Evolutionary conservation across 1,140 invertebrate genomes (phyloP), one percentile per base, ranked within the genome.

Genomic region (Trachymyrmex septentrionalis): DNA sequence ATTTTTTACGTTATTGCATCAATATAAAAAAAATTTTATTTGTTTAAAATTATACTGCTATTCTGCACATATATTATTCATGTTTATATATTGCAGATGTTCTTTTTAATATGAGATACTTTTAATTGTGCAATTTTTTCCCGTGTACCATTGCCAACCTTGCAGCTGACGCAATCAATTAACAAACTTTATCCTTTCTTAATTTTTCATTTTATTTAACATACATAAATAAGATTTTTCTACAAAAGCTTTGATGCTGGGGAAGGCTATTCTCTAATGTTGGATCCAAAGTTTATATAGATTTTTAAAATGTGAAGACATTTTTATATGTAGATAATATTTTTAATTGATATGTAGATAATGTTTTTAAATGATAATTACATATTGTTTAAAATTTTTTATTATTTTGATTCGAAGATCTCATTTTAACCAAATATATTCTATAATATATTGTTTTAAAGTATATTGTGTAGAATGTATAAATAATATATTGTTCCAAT

Each of bases 61-160:
- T 44, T 63, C 3, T 44, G 9, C 24, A 48, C 10, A 64, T 24
- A 44, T 57, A 21, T 86, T 57, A 44, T 57, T 61, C 19, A 71
- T 14, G 38, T 57, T 78, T 67, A 24, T 10, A 44, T 44, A 44
- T 81, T 81, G 21, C 6, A 55, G 34, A 82, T 53, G n/a, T 64
- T 55, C 34, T 55, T 27, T 55, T 59, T 69, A 44, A 81, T 5
- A 24, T 44, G 4, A 53, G 7, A 66, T 82, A 48, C 12, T 44
- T 80, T 59, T 21, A 59, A 72, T 48, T 48, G 67, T 61, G 30
- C 27, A 55, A 10, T 77, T 50, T 61, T 61, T 82, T 61, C 3
- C n/a, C 19, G 82, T 87, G 55, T 89, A 90, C 87, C 73, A 85
- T 89, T 88, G 71, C 63, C 48, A 85, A 88, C 84, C 75, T 91